phyloP scores from a whole-genome alignment of 2,888 invertebrate species.

The Blera fallax region DNA sequence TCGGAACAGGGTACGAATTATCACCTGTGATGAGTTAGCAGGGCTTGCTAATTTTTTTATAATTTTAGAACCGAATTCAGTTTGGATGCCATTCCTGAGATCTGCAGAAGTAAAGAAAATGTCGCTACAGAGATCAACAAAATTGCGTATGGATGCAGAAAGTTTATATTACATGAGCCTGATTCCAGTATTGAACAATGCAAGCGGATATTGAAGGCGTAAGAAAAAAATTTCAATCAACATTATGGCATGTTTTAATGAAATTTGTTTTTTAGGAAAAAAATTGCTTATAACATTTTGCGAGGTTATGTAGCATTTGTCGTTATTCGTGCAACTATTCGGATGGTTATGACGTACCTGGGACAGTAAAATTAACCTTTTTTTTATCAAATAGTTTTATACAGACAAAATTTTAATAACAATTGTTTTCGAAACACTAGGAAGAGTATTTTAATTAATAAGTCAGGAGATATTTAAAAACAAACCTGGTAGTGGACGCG shows the following conservation, averaged over 20 bases:
- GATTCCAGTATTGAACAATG: conserved; percentile 40
- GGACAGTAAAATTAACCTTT: not conserved
- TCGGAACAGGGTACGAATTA: conserved; percentile 71
- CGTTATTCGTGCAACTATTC: not conserved
- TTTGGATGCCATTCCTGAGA: not conserved
- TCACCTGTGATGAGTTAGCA: not conserved
- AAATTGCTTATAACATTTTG: conserved; percentile 11
- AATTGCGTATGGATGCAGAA: conserved; percentile 18
- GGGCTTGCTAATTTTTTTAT: too few relatives aligned
- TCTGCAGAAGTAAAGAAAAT: not conserved
- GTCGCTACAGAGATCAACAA: not conserved
- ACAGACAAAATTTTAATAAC: too few relatives aligned
- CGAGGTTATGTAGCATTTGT: not conserved
- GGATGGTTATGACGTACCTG: not conserved
- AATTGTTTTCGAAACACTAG: too few relatives aligned
- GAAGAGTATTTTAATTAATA: too few relatives aligned
- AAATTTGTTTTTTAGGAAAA: conserved; percentile 44
- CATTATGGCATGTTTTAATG: too few relatives aligned
- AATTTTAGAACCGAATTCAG: conserved; percentile 54
- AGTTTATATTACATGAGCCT: conserved; percentile 56
- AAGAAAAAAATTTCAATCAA: not conserved
- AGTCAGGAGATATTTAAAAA: too few relatives aligned
- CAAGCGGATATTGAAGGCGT: conserved; percentile 50
- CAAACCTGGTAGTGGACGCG: too few relatives aligned
- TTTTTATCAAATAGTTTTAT: not conserved